Conservation (phyloP, 2,888 invertebrate genomes). For the Drosophila macrospina region DNA sequence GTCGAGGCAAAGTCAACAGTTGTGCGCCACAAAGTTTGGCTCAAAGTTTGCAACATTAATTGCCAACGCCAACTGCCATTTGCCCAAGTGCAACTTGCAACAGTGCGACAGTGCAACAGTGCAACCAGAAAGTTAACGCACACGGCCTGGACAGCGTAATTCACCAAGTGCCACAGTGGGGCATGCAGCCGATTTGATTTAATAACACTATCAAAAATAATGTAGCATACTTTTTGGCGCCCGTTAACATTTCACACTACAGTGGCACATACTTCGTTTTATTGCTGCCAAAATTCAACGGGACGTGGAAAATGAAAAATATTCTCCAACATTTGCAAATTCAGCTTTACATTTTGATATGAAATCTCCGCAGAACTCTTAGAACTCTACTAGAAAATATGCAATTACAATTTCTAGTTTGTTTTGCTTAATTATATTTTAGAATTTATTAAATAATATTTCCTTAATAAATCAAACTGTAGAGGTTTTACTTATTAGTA, state of each 20-base stretch:
- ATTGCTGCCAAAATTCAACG: no score
- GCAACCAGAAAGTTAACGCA: no score
- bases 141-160: not conserved
- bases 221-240: not conserved
- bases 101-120: not conserved
- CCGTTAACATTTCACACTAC: not conserved
- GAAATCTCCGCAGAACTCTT: no score
- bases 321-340: not conserved
- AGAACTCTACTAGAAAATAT: no score
- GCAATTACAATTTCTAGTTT: no score
- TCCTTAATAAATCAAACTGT: no score
- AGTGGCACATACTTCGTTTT: not conserved
- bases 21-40: slow-evolving; percentile 3
- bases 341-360: not conserved
- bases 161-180: not conserved
- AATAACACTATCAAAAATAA: not conserved
- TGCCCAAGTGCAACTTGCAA: slow-evolving; percentile 11
- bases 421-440: no score
- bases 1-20: slow-evolving; percentile 23
- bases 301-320: no score
- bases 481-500: no score
- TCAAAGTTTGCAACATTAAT: slow-evolving; percentile 28
- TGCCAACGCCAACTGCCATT: slow-evolving; percentile 17
- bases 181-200: not conserved
- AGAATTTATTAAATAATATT: no score